Conservation (phyloP, 2,797 vertebrate species). For the Oreochromis grahami region DNA sequence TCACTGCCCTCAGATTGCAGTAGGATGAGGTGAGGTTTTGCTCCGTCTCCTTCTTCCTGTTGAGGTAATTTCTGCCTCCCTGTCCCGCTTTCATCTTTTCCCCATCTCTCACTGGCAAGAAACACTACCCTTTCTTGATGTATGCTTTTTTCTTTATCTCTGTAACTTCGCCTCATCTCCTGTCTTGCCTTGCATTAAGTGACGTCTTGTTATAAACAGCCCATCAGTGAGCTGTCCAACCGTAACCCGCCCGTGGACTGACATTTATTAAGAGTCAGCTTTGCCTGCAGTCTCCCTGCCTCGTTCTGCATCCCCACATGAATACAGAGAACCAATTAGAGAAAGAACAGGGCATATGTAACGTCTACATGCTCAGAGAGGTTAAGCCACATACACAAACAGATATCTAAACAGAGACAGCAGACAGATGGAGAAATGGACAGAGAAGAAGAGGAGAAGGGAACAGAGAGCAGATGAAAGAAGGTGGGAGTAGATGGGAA, state of each 20-base stretch:
- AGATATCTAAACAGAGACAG: constrained; percentile 15
- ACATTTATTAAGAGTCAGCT: constrained; percentile 66
- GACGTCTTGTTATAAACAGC: constrained; percentile 54
- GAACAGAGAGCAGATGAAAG: not conserved
- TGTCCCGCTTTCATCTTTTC: not conserved
- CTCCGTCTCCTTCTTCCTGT: not conserved
- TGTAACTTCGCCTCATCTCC: not conserved
- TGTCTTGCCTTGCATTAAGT: constrained; percentile 33
- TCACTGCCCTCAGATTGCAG: constrained; percentile 4
- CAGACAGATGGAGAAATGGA: not conserved
- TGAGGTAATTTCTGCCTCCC: not conserved
- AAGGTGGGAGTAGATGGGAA: not conserved
- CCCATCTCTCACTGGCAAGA: not conserved
- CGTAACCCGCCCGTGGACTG: constrained; percentile 34
- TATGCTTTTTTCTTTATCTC: constrained; percentile 21
- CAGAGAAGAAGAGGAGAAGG: not conserved
- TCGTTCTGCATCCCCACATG: constrained; percentile 51
- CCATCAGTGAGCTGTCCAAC: constrained; percentile 63
- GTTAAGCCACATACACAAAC: constrained; percentile 46
- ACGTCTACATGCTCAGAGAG: constrained; percentile 49
- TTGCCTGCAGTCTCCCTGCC: constrained; percentile 35
- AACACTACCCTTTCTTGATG: not conserved
- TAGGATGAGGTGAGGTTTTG: not conserved
- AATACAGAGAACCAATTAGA: constrained; percentile 74
- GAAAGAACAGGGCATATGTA: constrained; percentile 45